phyloP scores from a whole-genome alignment of 2,888 invertebrate genomes.

The Idaea dimidiata region DNA sequence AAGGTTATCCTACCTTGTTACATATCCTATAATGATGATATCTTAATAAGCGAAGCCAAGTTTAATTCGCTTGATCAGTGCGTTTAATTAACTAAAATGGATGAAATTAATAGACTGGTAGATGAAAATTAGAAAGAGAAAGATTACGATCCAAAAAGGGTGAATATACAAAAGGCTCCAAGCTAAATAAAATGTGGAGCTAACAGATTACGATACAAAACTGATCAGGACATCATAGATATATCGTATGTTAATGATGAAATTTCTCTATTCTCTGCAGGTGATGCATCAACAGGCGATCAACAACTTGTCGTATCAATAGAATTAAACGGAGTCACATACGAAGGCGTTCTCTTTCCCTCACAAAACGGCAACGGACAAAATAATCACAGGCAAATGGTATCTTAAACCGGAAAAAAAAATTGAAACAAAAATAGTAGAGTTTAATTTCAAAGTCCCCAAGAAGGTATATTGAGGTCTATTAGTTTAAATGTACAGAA shows the following conservation, averaged over 20 bases:
- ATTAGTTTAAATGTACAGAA: not conserved
- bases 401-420: slow-evolving; percentile 51
- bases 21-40: too few relatives aligned
- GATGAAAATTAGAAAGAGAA: too few relatives aligned
- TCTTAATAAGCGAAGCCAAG: too few relatives aligned
- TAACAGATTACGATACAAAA: too few relatives aligned
- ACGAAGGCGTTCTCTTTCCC: slow-evolving; percentile 94
- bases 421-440: slow-evolving; percentile 7
- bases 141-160: too few relatives aligned
- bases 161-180: too few relatives aligned
- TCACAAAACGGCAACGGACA: slow-evolving; percentile 65
- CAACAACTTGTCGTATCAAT: slow-evolving; percentile 96
- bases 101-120: too few relatives aligned
- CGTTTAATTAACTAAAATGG: too few relatives aligned
- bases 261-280: slow-evolving; percentile 74
- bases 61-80: too few relatives aligned
- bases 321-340: slow-evolving; percentile 97
- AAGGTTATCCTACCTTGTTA: too few relatives aligned
- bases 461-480: slow-evolving; percentile 18
- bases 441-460: slow-evolving; percentile 11
- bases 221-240: too few relatives aligned
- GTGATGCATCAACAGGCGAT: slow-evolving; percentile 90
- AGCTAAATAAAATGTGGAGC: too few relatives aligned
- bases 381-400: slow-evolving; percentile 70
- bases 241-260: not conserved